Base-by-base conservation (phyloP, 2,888 invertebrate genomes). In the Lymantria monacha region DNA sequence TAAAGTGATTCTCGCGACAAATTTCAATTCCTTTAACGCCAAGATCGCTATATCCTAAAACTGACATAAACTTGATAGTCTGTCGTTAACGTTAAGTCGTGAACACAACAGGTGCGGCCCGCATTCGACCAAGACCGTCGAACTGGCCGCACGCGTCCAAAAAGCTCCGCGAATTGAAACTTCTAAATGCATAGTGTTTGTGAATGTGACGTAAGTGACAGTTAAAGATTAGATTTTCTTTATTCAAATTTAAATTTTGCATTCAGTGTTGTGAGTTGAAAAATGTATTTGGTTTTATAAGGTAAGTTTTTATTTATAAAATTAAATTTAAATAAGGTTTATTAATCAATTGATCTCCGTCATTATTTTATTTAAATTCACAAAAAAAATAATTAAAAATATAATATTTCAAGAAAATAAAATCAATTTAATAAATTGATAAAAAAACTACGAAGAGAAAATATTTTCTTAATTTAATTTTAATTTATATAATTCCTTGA, bases 51-150 rank as follows among this genome's bases (percentile, higher is more conserved):
- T 43, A 42, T 42, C 50, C 41, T 52, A 51, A 46, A 46, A 49
- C 33, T 44, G 44, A 47, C 51, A 58, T 48, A 56, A 56, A 59
- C 51, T 57, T 41, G 61, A 66, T 64, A 38, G 52, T 46, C 31
- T 33, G 46, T 55, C 59, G 53, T 64, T 59, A 67, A 55, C 31
- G 65, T 59, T 52, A 67, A 53, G 70, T 69, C 65, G 66, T 43
- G 65, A 68, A 79, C 54, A 81, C 86, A 86, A 86, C 87, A 87
- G 87, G 87, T 87, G 87, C 83, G 55, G 53, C 43, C 9, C 40
- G 46, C 83, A 85, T 82, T 83, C 81, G 77, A 79, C 79, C 74
- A 63, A 67, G 69, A 63, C 55, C 75, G 72, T 71, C 79, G 78
- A 55, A 57, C 63, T 57, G 64, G 76, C 61, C 79, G 79, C 79